These are phyloP conservation scores for Callionymus lyra DNA, from an alignment of 2,113 vertebrate species.

Conservation along the genomic window DNA sequence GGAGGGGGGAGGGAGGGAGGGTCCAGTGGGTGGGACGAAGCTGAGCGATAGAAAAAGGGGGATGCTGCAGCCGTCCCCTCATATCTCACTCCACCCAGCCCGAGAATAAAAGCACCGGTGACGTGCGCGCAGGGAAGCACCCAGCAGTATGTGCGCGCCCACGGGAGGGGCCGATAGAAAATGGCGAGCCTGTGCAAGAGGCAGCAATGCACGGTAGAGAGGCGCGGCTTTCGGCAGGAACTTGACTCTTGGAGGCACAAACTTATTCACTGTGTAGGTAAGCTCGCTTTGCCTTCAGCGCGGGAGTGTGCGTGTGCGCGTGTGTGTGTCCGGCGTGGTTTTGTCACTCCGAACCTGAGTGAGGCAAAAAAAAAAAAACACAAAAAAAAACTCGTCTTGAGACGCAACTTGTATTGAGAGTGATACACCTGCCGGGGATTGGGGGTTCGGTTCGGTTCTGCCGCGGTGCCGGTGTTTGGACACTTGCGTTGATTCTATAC, in stretches of 20 bases:
- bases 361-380: no score
- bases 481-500: conserved; percentile 8
- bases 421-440: background rate
- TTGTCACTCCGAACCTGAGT: no score
- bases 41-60: conserved; percentile 48
- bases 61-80: conserved; percentile 58
- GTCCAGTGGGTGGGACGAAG: conserved; percentile 20
- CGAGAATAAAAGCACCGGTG: conserved; percentile 53
- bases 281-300: conserved; percentile 61
- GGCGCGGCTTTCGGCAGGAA: conserved; percentile 82
- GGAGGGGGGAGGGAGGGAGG: conserved; percentile 1
- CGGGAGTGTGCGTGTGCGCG: conserved; percentile 26
- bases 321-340: background rate
- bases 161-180: conserved; percentile 75
- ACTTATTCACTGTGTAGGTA: conserved; percentile 86
- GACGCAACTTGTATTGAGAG: conserved; percentile 30
- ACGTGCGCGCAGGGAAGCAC: conserved; percentile 64
- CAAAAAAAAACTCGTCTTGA: conserved; percentile 17
- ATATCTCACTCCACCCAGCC: conserved; percentile 54
- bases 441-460: background rate
- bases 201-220: conserved; percentile 79
- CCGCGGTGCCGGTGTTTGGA: background rate
- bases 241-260: conserved; percentile 81
- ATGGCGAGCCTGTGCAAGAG: conserved; percentile 86
- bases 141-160: conserved; percentile 74